Percentiles rank a stretch among this genome's conserved stretches.
Conservation (phyloP, 2,888 invertebrate genomes). For the Drosophila pseudotalamancana region DNA sequence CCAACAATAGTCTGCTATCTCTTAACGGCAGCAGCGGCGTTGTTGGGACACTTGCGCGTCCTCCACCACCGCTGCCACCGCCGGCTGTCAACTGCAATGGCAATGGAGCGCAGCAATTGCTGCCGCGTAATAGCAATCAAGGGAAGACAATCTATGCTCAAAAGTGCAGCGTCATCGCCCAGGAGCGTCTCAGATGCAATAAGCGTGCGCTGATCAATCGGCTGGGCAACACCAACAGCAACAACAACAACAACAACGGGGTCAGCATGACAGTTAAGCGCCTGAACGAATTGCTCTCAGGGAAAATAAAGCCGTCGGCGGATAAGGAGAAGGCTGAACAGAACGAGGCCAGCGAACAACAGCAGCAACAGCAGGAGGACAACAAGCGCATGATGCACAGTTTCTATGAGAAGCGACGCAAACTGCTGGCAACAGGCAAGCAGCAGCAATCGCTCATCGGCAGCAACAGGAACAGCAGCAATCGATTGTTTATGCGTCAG, state of each 20-base stretch:
- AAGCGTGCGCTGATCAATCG: slow-evolving; percentile 66
- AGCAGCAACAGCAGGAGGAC: slow-evolving; percentile 38
- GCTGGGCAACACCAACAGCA: slow-evolving; percentile 8
- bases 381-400: slow-evolving; percentile 68
- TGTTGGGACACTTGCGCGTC: slow-evolving; percentile 67
- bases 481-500: slow-evolving; percentile 48
- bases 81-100: slow-evolving; percentile 48
- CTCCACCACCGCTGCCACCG: slow-evolving; percentile 58
- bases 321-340: slow-evolving; percentile 50
- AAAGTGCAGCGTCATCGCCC: slow-evolving; percentile 56
- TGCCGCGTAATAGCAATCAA: slow-evolving; percentile 44
- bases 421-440: slow-evolving; percentile 46
- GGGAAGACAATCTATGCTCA: slow-evolving; percentile 77
- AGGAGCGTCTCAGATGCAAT: slow-evolving; percentile 72
- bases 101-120: slow-evolving; percentile 13
- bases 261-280: slow-evolving; percentile 70
- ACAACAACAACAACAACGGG: slow-evolving; percentile 11
- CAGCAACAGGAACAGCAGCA: slow-evolving; percentile 31
- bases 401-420: slow-evolving; percentile 77
- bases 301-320: slow-evolving; percentile 53
- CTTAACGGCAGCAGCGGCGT: slow-evolving; percentile 73
- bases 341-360: slow-evolving; percentile 25
- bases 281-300: slow-evolving; percentile 69
- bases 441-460: slow-evolving; percentile 23
- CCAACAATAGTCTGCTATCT: slow-evolving; percentile 78